A percentile compares a stretch with the other conserved stretches of the same genome.
Evolutionary conservation across 2,113 vertebrate genomes (phyloP).

Genomic region (Acrocephalus kingi): DNA sequence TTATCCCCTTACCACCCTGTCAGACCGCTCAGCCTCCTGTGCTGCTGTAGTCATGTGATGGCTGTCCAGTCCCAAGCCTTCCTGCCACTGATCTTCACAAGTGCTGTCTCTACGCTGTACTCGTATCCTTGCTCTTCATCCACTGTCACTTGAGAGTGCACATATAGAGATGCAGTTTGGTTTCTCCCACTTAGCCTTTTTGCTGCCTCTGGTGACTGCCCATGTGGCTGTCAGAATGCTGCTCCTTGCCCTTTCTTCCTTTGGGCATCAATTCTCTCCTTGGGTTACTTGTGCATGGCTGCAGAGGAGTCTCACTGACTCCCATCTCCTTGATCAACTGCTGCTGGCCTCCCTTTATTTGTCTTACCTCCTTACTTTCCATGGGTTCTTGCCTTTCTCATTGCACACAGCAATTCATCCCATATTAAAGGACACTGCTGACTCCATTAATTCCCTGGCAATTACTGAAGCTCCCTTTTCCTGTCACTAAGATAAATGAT

Average conservation of each 20-base stretch:
- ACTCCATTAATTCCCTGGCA: not conserved
- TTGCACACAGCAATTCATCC: rapidly evolving
- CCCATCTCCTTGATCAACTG: not conserved
- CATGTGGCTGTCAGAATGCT: rapidly evolving
- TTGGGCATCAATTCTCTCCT: rapidly evolving
- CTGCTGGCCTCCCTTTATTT: not conserved
- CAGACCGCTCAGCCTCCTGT: too few relatives aligned
- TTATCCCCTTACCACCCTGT: rapidly evolving
- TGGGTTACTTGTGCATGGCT: not conserved
- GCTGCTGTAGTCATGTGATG: rapidly evolving
- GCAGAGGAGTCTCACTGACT: not conserved
- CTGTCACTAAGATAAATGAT: not conserved
- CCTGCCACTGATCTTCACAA: rapidly evolving
- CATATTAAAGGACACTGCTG: not conserved
- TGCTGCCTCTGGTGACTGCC: too few relatives aligned
- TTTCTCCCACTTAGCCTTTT: too few relatives aligned
- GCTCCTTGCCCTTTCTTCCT: not conserved
- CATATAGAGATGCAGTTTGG: rapidly evolving
- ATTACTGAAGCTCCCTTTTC: not conserved
- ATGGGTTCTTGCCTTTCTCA: not conserved
- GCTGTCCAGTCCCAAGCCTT: rapidly evolving
- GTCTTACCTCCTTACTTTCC: not conserved
- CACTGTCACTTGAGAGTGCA: too few relatives aligned
- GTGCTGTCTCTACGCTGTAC: rapidly evolving
- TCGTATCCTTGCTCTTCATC: too few relatives aligned